A percentile compares a stretch with the other conserved stretches of the same genome.
These are phyloP conservation scores for Sturnira hondurensis DNA, from an alignment of 2,113 vertebrate genomes.

Conservation along the genomic window DNA sequence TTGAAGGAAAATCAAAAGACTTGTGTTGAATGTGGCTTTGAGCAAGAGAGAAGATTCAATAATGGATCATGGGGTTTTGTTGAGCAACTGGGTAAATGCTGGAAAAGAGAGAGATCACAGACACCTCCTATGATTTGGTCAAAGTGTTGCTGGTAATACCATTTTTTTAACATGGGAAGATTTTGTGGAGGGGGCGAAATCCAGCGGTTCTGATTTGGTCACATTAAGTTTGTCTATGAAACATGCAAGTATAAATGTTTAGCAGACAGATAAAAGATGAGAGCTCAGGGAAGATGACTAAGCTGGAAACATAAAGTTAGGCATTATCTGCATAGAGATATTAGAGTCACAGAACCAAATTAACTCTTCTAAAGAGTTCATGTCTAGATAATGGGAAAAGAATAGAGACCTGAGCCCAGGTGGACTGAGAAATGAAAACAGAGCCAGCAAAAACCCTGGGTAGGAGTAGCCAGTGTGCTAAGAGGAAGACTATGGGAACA, in stretches of 20 bases:
- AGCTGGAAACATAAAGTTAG: neutral
- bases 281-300: neutral
- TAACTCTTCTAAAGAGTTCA: neutral
- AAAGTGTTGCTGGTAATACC: neutral
- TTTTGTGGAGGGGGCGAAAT: neutral
- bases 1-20: neutral
- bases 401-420: neutral
- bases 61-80: neutral
- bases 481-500: neutral
- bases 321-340: neutral
- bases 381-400: neutral
- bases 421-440: neutral
- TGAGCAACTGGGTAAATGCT: neutral
- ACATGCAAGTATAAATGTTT: neutral
- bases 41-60: neutral
- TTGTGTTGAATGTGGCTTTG: neutral
- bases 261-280: neutral
- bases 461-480: neutral
- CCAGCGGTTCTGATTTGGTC: constrained; percentile 1
- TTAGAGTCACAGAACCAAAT: neutral
- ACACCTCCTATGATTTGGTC: neutral
- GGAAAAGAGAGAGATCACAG: neutral
- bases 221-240: constrained; percentile 9
- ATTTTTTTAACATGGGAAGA: neutral
- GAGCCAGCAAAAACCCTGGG: neutral